phyloP scores from a whole-genome alignment of 1,140 invertebrate species.

The Drosophila athabasca region DNA sequence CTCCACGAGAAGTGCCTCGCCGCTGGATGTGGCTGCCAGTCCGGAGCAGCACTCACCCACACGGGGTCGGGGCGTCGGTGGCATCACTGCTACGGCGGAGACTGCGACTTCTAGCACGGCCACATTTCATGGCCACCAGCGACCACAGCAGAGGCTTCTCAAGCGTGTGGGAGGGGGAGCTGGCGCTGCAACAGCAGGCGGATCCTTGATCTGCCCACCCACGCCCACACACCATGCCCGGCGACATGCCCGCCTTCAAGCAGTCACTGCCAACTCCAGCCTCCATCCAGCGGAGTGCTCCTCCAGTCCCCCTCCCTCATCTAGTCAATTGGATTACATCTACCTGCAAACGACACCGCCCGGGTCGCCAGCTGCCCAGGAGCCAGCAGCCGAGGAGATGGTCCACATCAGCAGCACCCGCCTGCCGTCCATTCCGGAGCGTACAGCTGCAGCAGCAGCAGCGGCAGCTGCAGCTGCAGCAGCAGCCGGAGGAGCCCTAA shows the following conservation, averaged over 20 bases:
- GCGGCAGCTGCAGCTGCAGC: slow-evolving; percentile 56
- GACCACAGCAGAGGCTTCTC: slow-evolving; percentile 86
- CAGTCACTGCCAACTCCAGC: slow-evolving; percentile 61
- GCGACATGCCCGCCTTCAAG: slow-evolving; percentile 78
- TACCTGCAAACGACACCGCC: slow-evolving; percentile 52
- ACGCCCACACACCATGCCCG: slow-evolving; percentile 92
- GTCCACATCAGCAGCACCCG: slow-evolving; percentile 90
- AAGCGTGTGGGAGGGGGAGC: slow-evolving; percentile 85
- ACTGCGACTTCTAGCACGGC: slow-evolving; percentile 50
- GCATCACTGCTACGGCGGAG: slow-evolving; percentile 6
- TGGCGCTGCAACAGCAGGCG: slow-evolving; percentile 3
- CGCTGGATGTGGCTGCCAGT: slow-evolving; percentile 70
- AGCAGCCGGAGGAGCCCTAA: slow-evolving; percentile 39
- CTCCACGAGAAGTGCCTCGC: slow-evolving; percentile 79
- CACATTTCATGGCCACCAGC: slow-evolving; percentile 75
- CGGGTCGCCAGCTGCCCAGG: slow-evolving; percentile 7
- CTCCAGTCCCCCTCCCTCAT: slow-evolving; percentile 24
- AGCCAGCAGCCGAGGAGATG: slow-evolving; percentile 84
- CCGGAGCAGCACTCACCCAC: slow-evolving; percentile 72
- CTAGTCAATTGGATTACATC: slow-evolving; percentile 73
- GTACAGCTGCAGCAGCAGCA: slow-evolving; percentile 83
- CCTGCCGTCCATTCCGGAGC: slow-evolving; percentile 92
- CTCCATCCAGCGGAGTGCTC: slow-evolving; percentile 24
- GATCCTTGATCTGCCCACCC: slow-evolving; percentile 87
- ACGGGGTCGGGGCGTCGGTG: slow-evolving; percentile 60